Evolutionary conservation across 2,888 invertebrate genomes (phyloP).

Genomic region (Aproaerema taeniolella): DNA sequence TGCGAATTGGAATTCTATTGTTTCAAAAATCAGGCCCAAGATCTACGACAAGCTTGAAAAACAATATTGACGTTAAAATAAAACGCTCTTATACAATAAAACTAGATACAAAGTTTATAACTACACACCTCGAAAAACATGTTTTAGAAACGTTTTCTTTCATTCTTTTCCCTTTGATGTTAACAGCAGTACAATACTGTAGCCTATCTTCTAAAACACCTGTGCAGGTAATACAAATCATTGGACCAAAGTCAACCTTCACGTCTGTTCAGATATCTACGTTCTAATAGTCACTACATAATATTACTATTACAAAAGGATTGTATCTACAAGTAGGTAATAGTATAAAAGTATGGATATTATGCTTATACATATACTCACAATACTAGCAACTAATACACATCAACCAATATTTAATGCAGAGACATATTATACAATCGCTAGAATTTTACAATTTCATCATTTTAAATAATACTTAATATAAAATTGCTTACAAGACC

Average conservation of each 20-base stretch:
- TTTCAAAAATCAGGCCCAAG: too few species aligned
- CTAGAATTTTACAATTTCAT: conserved; percentile 13
- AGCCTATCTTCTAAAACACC: conserved; percentile 53
- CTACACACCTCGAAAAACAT: neutral
- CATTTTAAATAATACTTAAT: conserved; percentile 31
- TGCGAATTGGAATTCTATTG: too few species aligned
- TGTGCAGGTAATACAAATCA: conserved; percentile 67
- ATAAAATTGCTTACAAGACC: conserved; percentile 44
- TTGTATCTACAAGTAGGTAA: conserved; percentile 20
- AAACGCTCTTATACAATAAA: too few species aligned
- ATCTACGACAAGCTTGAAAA: too few species aligned
- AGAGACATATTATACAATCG: conserved; percentile 26
- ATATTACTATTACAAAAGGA: conserved; percentile 18
- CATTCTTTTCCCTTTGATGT: conserved; percentile 3
- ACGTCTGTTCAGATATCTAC: conserved; percentile 46
- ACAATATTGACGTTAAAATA: too few species aligned
- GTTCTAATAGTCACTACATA: conserved; percentile 20
- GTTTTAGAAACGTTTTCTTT: neutral
- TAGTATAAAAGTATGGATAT: conserved; percentile 27
- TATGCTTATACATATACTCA: conserved; percentile 33
- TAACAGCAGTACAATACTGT: conserved; percentile 5
- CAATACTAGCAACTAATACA: conserved; percentile 35
- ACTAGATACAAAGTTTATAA: neutral
- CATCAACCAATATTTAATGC: conserved; percentile 36
- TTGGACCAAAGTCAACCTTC: conserved; percentile 77